A percentile compares a stretch with the other conserved stretches of the same genome.
phyloP scores from a whole-genome alignment of 2,888 invertebrate species.

The Polylopha cassiicola region DNA sequence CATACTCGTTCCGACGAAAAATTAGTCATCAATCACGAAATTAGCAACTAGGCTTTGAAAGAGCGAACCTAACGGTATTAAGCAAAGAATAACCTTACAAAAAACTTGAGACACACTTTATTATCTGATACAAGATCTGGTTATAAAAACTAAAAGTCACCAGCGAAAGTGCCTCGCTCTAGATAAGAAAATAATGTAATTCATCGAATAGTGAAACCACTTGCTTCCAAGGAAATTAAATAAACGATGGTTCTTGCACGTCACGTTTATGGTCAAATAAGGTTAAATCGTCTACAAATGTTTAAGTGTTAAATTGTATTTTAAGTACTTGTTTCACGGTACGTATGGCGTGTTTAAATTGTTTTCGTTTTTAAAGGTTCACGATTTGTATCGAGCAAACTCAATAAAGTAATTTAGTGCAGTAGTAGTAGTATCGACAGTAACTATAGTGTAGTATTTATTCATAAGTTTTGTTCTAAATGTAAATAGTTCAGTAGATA shows the following conservation, averaged over 20 bases:
- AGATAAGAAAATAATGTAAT: slow-evolving; percentile 55
- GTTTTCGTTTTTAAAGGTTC: background rate
- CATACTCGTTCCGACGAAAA: no score
- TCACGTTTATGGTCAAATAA: slow-evolving; percentile 31
- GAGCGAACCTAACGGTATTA: no score
- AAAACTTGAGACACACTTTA: slow-evolving; percentile 19
- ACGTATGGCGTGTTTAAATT: slow-evolving; percentile 2
- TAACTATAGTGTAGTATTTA: no score
- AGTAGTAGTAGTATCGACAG: no score
- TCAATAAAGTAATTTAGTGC: no score
- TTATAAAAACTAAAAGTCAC: slow-evolving; percentile 30
- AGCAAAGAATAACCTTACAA: no score
- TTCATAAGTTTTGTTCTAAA: no score
- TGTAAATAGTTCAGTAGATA: no score
- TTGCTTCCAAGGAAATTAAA: slow-evolving; percentile 43
- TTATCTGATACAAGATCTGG: slow-evolving; percentile 24
- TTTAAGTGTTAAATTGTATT: slow-evolving; percentile 6
- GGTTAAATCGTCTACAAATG: slow-evolving; percentile 18
- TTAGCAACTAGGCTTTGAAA: no score
- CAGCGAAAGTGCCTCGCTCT: slow-evolving; percentile 57
- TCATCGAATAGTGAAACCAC: slow-evolving; percentile 62
- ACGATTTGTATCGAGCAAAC: no score
- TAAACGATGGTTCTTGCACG: slow-evolving; percentile 35
- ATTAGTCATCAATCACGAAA: no score
- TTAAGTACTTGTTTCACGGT: slow-evolving; percentile 5